phyloP scores from a whole-genome alignment of 2,113 vertebrate genomes.

The Odocoileus virginianus region DNA sequence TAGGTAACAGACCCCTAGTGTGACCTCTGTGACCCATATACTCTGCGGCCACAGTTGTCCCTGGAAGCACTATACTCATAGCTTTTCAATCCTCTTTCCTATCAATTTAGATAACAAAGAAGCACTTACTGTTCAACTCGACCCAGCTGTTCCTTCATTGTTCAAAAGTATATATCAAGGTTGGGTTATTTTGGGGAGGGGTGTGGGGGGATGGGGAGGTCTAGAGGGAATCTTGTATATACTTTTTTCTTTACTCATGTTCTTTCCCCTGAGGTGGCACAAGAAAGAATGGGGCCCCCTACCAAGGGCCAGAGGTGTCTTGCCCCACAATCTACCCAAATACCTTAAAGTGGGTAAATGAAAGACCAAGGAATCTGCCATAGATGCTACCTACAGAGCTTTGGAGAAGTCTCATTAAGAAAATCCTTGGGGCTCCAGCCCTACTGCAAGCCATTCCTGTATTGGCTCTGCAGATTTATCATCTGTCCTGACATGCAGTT shows the following conservation, averaged over 20 bases:
- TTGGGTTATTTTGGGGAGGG: constrained; percentile 75
- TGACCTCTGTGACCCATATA: constrained; percentile 40
- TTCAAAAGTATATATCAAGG: constrained; percentile 73
- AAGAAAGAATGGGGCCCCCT: constrained; percentile 51
- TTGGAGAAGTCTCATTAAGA: constrained; percentile 46
- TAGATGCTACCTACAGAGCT: constrained; percentile 68
- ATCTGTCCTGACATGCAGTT: constrained; percentile 84
- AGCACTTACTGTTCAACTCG: constrained; percentile 75
- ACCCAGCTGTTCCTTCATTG: constrained; percentile 75
- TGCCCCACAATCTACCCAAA: constrained; percentile 33
- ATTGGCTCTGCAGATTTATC: constrained; percentile 67
- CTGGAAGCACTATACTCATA: constrained; percentile 74
- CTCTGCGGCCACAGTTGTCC: constrained; percentile 58
- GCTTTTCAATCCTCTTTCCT: constrained; percentile 76
- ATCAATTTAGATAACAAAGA: constrained; percentile 75
- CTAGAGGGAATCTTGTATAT: constrained; percentile 71
- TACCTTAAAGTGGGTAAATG: constrained; percentile 65
- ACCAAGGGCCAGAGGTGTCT: constrained; percentile 40
- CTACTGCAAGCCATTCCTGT: constrained; percentile 67
- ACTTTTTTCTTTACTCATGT: constrained; percentile 69
- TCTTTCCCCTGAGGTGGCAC: constrained; percentile 57
- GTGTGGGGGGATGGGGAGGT: constrained; percentile 41
- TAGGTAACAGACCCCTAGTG: constrained; percentile 85
- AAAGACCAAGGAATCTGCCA: constrained; percentile 68
- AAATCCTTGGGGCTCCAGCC: constrained; percentile 46